Percentiles rank a stretch among this genome's conserved stretches.
Evolutionary conservation across 2,113 vertebrate species (phyloP).

Genomic region (Syngnathus typhle): DNA sequence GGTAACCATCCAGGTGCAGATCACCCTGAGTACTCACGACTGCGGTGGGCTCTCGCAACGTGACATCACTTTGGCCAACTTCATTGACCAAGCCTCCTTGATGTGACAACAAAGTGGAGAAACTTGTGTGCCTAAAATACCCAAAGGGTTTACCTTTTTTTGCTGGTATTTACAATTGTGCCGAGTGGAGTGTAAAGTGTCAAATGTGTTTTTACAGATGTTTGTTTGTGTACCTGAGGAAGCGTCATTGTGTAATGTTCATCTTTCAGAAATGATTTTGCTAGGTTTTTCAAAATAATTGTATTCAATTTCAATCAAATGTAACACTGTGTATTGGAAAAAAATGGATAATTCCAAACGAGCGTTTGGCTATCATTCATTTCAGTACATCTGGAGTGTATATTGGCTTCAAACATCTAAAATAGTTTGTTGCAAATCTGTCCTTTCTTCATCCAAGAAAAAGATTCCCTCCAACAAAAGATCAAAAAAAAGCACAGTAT

Average conservation of each 20-base stretch:
- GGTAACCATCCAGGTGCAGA: slow-evolving; percentile 78
- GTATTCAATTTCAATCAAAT: background rate
- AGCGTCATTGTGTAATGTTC: background rate
- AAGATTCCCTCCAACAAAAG: background rate
- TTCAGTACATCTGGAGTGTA: background rate
- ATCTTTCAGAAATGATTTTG: background rate
- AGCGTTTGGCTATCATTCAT: background rate
- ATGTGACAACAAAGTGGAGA: slow-evolving; percentile 39
- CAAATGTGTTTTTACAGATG: background rate
- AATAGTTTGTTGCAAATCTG: background rate
- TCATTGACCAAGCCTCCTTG: slow-evolving; percentile 82
- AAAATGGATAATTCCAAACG: background rate
- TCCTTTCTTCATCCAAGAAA: background rate
- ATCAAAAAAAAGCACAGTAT: slow-evolving; percentile 13
- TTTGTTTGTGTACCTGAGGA: background rate
- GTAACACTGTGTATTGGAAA: background rate
- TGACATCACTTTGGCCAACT: slow-evolving; percentile 88
- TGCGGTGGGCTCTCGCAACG: slow-evolving; percentile 83
- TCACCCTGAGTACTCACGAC: slow-evolving; percentile 92
- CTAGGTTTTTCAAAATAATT: background rate
- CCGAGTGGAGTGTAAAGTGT: background rate
- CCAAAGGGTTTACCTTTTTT: slow-evolving; percentile 8
- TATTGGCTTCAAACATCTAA: background rate
- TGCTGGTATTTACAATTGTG: background rate
- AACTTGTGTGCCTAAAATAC: background rate